These are phyloP conservation scores for Operophtera brumata DNA, from an alignment of 2,888 invertebrate species.

Conservation along the genomic window DNA sequence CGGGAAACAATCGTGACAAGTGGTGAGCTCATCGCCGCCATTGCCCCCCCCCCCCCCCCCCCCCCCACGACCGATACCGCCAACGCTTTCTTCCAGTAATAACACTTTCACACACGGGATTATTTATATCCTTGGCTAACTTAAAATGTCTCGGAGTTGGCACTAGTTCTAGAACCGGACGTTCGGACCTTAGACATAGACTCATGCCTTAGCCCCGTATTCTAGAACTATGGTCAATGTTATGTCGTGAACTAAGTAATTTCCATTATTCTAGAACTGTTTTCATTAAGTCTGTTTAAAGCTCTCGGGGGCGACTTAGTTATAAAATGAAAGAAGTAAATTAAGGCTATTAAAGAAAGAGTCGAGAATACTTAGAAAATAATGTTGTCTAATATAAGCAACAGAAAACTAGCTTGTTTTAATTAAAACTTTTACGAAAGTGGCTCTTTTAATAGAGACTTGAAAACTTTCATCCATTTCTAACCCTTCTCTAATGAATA, in stretches of 20 bases:
- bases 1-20: too few species aligned
- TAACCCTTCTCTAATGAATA: neutral
- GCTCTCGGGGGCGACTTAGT: slow-evolving; percentile 35
- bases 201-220: too few species aligned
- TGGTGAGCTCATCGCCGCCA: too few species aligned
- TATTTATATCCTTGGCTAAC: slow-evolving; percentile 2
- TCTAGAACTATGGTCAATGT: too few species aligned
- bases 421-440: slow-evolving; percentile 9
- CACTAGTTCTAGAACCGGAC: too few species aligned
- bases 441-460: neutral
- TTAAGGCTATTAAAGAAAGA: slow-evolving; percentile 35
- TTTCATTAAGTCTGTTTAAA: slow-evolving; percentile 23
- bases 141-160: slow-evolving; percentile 2
- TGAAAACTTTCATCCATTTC: neutral
- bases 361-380: slow-evolving; percentile 47
- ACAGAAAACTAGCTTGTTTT: slow-evolving; percentile 1
- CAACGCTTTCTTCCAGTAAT: too few species aligned
- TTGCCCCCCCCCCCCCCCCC: too few species aligned
- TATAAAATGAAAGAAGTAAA: slow-evolving; percentile 41
- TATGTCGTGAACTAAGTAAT: too few species aligned
- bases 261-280: too few species aligned
- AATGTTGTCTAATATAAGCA: slow-evolving; percentile 41
- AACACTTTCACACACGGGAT: too few species aligned
- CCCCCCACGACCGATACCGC: too few species aligned
- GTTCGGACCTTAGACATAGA: too few species aligned